Evolutionary conservation across 35 echinoderm and acorn worm genomes (phyloP).

Genomic region (Apostichopus japonicus): DNA sequence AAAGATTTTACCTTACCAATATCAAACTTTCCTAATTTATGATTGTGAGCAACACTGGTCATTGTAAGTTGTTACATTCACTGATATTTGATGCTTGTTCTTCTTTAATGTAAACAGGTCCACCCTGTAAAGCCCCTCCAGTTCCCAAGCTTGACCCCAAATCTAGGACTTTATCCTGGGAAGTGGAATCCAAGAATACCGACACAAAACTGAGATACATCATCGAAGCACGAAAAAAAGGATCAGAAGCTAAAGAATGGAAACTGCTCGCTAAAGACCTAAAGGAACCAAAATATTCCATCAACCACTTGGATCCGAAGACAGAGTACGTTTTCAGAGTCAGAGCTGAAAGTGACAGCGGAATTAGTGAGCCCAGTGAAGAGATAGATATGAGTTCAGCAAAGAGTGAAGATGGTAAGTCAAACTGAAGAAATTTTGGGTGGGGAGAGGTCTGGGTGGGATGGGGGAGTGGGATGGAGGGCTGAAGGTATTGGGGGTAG

Average conservation of each 20-base stretch:
- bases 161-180: constrained; percentile 68
- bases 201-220: constrained; percentile 67
- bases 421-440: neutral
- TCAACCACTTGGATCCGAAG: constrained; percentile 67
- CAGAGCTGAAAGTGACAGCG: constrained; percentile 79
- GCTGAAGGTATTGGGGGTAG: neutral
- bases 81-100: neutral
- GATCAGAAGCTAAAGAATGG: constrained; percentile 67
- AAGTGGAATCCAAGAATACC: constrained; percentile 40
- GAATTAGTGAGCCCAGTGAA: constrained; percentile 84
- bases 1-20: no score
- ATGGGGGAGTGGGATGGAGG: neutral
- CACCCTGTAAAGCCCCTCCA: constrained; percentile 9
- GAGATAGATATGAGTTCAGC: constrained; percentile 70
- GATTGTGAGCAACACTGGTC: no score
- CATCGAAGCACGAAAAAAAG: constrained; percentile 69
- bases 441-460: neutral
- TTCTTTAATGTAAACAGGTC: neutral
- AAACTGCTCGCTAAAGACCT: constrained; percentile 68
- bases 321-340: constrained; percentile 79
- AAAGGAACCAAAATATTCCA: constrained; percentile 70
- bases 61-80: no score
- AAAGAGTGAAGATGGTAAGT: constrained; percentile 71
- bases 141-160: constrained; percentile 57
- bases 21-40: no score